Evolutionary conservation across 2,888 invertebrate species (phyloP), one percentile per base, ranked within the genome.

Genomic region (Melikaiella ostensackeni): DNA sequence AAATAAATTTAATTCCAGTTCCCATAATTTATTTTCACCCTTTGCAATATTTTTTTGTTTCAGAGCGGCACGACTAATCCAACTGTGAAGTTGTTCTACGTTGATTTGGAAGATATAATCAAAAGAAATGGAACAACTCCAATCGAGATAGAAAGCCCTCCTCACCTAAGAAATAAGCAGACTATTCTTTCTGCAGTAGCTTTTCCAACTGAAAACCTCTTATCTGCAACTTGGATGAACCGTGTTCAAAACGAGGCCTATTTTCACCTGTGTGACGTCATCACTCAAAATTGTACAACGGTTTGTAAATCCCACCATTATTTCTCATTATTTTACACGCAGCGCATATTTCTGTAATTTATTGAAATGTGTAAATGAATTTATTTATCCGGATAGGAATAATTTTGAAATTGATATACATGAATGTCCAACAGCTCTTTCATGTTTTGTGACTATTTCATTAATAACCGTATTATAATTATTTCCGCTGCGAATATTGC

Each of bases 221-320:
- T 98, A 19, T 94, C 95, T 11, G 94, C 98, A 19, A 94, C 97
- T 79, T 98, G 98, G 97, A 95, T 97, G 92, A 97, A 98, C 91
- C 93, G 98, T 75, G 95, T 96, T 35, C 98, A 99, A 91, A 98
- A 97, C 87, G 92, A 93, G 75, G 94, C 95, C 24, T 92, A 94
- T 75, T 90, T 95, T 77, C 93, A 94, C 16, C 91, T 95, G 5
- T 97, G 96, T 88, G 92, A 93, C 27, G 92, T 93, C 46, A 89
- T 91, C 27, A 86, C 89, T 62, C 86, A 86, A 77, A 89, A 87
- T 77, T 89, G 87, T 81, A 83, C 82, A 13, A 89, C 87, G 82
- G 91, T 91, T 59, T 4, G 57, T 59, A 59, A 50, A 50, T 21
- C 8, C 9, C 3, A 21, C 50, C 8, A 50, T 21, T 50, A 50